Evolutionary conservation across 2,888 invertebrate genomes (phyloP).

Genomic region (Morpho deidamia): DNA sequence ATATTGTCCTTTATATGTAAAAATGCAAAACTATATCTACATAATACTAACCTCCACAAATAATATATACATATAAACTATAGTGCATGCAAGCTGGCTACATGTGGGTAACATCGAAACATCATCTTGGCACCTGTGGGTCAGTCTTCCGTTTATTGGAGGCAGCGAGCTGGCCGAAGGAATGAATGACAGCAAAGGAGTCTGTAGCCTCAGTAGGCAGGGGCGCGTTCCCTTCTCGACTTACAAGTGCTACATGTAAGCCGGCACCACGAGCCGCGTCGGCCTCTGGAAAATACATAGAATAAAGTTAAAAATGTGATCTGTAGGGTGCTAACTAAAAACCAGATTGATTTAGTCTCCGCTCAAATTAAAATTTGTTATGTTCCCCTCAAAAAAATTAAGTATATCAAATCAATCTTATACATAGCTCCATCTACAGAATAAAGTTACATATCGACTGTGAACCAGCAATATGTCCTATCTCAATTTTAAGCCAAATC

Average conservation of each 20-base stretch:
- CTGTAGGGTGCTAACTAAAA: too few relatives aligned
- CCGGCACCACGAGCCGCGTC: slow-evolving; percentile 88
- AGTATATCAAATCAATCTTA: too few relatives aligned
- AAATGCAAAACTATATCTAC: slow-evolving; percentile 4
- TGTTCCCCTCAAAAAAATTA: too few relatives aligned
- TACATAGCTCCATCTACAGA: too few relatives aligned
- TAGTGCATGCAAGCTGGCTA: slow-evolving; percentile 43
- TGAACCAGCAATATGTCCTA: too few relatives aligned
- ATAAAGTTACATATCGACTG: too few relatives aligned
- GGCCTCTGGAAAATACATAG: slow-evolving; percentile 80
- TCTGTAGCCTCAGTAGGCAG: slow-evolving; percentile 78
- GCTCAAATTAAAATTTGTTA: too few relatives aligned
- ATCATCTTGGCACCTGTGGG: slow-evolving; percentile 54
- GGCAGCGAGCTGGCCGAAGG: slow-evolving; percentile 77
- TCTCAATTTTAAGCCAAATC: too few relatives aligned
- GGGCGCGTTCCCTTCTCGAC: slow-evolving; percentile 88
- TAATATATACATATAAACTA: slow-evolving; percentile 18
- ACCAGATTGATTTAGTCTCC: too few relatives aligned
- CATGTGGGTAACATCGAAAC: slow-evolving; percentile 21
- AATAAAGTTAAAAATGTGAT: too few relatives aligned
- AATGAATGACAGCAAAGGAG: slow-evolving; percentile 76
- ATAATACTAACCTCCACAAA: slow-evolving; percentile 25
- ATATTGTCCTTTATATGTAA: background rate
- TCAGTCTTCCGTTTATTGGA: slow-evolving; percentile 69
- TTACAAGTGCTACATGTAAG: slow-evolving; percentile 82